phyloP scores from a whole-genome alignment of 2,797 vertebrate genomes.

The Lepidocolaptes lacrymiger region DNA sequence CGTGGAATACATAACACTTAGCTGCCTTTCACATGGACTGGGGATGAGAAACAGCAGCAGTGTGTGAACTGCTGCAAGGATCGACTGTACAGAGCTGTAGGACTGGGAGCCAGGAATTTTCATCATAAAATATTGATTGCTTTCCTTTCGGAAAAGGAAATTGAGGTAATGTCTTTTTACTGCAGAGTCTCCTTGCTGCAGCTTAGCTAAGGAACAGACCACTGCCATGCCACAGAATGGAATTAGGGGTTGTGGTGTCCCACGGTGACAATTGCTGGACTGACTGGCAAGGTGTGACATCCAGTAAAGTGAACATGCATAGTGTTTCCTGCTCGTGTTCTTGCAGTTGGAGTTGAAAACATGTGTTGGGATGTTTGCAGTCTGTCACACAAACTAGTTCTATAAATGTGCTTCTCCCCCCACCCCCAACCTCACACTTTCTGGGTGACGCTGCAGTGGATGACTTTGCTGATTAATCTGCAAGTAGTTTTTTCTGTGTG shows the following conservation, averaged over 20 bases:
- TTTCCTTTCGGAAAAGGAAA: background rate
- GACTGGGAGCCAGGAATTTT: background rate
- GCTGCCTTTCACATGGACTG: background rate
- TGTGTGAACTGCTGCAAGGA: background rate
- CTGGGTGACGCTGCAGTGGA: background rate
- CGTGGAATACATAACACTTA: background rate
- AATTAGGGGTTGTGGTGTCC: background rate
- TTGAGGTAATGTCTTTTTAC: background rate
- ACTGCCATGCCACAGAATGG: background rate
- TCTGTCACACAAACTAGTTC: background rate
- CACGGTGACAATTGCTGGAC: accelerated
- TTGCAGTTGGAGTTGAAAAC: background rate
- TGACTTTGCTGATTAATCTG: background rate
- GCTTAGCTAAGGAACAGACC: background rate
- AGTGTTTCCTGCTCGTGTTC: background rate
- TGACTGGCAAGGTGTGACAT: background rate
- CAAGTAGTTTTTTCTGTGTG: background rate
- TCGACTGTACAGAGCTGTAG: background rate
- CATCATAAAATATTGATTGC: background rate
- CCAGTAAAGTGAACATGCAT: background rate
- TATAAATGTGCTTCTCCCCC: background rate
- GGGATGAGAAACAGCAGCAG: background rate
- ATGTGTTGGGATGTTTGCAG: background rate
- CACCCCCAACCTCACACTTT: background rate
- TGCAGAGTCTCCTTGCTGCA: background rate